Base-by-base conservation (phyloP, 2,113 vertebrate species). In the Sorex araneus region DNA sequence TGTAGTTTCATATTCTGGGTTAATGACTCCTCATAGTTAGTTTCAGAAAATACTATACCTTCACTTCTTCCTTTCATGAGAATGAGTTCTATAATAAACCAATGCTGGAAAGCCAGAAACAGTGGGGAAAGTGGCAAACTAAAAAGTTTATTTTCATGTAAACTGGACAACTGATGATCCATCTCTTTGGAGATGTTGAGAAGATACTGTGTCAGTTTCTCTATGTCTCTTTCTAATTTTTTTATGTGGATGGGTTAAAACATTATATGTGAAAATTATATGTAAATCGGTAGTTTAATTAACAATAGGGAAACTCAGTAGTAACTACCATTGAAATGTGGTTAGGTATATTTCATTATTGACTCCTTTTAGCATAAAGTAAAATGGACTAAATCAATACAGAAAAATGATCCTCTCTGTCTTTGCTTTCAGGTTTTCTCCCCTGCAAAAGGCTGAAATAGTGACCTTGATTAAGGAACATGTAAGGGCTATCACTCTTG, bases 371-470 rank as follows among this genome's bases (percentile, higher is more conserved):
- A 63, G 89, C 95, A 93, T 73, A 4, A 83, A 25, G 43, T 60
- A 87, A 73, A 66, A 86, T 34, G 19, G 84, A 75, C 32, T 40
- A 40, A 83, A 70, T 40, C 6, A 70, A 23, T 70, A 7, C 36
- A 30, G 4, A 15, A 40, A 67, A 43, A 60, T 18, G 1, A 79
- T 99, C 15, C 99, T 85, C 47, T 96, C 94, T 97, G 78, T 94
- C 74, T 94, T 96, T 88, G 90, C 96, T 97, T 96, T 78, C 97
- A 99, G 99, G 95, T 99, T 99, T 47, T 99, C 99, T 96, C 99
- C 99, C n/a, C 98, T 99, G 75, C 99, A 99, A 98, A 99, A 99
- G 98, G 99, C 99, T 1, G 99, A 99, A 98, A 99, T 99, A 30
- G 99, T 99, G 96, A 98, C 99, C 92, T 98, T 99, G 98, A 99